Evolutionary conservation across 2,888 invertebrate species (phyloP), one percentile per base, ranked within the genome.

Genomic region (Iphiclides podalirius): DNA sequence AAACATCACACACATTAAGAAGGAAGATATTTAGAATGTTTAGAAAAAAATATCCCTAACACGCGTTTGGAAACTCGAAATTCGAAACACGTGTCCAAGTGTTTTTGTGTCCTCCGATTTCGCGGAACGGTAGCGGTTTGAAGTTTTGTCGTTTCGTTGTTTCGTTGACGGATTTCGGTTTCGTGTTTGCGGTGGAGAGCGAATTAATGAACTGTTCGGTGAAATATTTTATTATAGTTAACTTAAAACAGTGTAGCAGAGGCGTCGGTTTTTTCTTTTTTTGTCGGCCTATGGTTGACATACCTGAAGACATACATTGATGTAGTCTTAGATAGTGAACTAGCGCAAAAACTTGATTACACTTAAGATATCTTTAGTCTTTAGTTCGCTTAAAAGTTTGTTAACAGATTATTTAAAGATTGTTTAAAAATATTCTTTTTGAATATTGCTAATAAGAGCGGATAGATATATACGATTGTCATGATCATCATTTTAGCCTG

Each of bases 31-130:
- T 26, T 20, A 23, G 26, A 28, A 14, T 1, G 23, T 34, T 26
- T 26, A 26, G 9, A 26, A 40, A 33, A 47, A 23, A 15, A 26
- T 16, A 13, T 38, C 37, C 28, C 36, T 15, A 44, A 44, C 43
- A 43, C 44, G 40, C 35, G 36, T 39, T 12, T 20, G 43, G 26
- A 13, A 35, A 28, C 35, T 36, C 28, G 26, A 36, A 45, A 50
- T 45, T 50, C 50, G 35, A 31, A 50, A 50, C 50, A 50, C 50
- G 50, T 50, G 50, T 50, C 44, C 44, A 35, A 39, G 28, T 45
- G 50, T 50, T 50, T 50, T 50, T 49, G 49, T 50, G 39, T 12
- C 40, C 20, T 40, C 34, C 31, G 44, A 34, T 40, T 50, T 50
- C 50, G 50, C 45, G 28, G 50, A 50, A 50, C 50, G 50, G 50